Evolutionary conservation across 2,888 invertebrate genomes (phyloP), one percentile per base, ranked within the genome.

Genomic region (Idaea biselata): DNA sequence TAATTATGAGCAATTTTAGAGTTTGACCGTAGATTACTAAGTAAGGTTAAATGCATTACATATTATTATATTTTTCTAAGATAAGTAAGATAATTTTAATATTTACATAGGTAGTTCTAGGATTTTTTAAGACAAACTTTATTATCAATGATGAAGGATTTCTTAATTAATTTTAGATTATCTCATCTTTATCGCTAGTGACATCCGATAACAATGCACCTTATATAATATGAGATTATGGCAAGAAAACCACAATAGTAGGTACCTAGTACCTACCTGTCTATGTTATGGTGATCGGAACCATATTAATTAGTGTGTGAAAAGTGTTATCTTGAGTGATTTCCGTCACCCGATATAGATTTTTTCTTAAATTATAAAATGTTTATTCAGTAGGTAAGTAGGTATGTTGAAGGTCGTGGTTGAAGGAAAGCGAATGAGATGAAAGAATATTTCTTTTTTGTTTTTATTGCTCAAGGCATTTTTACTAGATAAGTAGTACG

Each of bases 111-210:
- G 7, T 14, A 57, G 14, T 8, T 14, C 44, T 44, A 6, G 7
- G 44, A 11, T 44, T 44, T 14, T 44, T 8, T 44, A 44, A 7
- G 44, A 44, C 44, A 44, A 44, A 44, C 44, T 44, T 11, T 14
- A 44, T 44, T 44, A 44, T 44, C 44, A 44, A 44, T 33, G 25
- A 18, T 55, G 55, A 59, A 59, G 18, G 57, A 8, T 56, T n/a
- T 11, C 53, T 62, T 66, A 59, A 64, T 70, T 70, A 71, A 68
- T 69, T 67, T 65, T 17, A 65, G 61, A 58, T 64, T 58, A 66
- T 58, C 64, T 60, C 44, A 44, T 58, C 53, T 56, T 67, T 68
- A 66, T 69, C 70, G 58, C 64, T 17, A 18, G 4, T 65, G 65
- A 67, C 68, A 68, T 64, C 58, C 60, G 62, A 58, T 61, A 58